A percentile compares a stretch with the other conserved stretches of the same genome.
phyloP scores from a whole-genome alignment of 2,888 invertebrate genomes.

The Leucozona laternaria region DNA sequence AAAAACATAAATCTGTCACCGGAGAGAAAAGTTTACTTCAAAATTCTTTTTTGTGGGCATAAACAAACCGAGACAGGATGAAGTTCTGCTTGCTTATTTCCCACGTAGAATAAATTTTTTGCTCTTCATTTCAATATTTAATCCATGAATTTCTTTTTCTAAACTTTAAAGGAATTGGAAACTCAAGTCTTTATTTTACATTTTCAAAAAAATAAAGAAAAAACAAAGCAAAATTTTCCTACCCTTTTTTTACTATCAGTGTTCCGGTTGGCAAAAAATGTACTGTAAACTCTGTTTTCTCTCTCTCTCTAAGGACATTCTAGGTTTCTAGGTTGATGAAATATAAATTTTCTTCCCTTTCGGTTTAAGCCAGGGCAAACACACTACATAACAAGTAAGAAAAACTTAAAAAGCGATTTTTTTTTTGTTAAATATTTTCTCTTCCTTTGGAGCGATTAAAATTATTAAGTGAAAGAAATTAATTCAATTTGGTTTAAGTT shows the following conservation, averaged over 20 bases:
- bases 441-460: conserved; percentile 48
- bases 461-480: conserved; percentile 70
- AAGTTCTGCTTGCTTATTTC: conserved; percentile 55
- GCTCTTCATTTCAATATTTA: conserved; percentile 33
- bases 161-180: conserved; percentile 60
- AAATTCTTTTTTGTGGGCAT: conserved; percentile 37
- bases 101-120: not conserved
- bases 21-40: conserved; percentile 45
- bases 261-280: conserved; percentile 48
- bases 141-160: conserved; percentile 54
- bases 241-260: conserved; percentile 46
- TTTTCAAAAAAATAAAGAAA: conserved; percentile 35
- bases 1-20: conserved; percentile 70
- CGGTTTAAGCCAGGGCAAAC: not conserved
- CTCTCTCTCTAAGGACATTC: conserved; percentile 67
- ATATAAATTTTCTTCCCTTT: conserved; percentile 44
- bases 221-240: not conserved
- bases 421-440: not conserved
- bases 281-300: conserved; percentile 47
- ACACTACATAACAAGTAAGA: no score
- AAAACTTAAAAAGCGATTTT: not conserved
- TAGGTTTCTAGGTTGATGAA: conserved; percentile 66
- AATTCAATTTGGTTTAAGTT: conserved; percentile 66
- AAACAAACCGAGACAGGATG: conserved; percentile 64
- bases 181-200: conserved; percentile 56